Base-by-base conservation (phyloP, 1,140 invertebrate genomes). In the Drosophila aff. region DNA sequence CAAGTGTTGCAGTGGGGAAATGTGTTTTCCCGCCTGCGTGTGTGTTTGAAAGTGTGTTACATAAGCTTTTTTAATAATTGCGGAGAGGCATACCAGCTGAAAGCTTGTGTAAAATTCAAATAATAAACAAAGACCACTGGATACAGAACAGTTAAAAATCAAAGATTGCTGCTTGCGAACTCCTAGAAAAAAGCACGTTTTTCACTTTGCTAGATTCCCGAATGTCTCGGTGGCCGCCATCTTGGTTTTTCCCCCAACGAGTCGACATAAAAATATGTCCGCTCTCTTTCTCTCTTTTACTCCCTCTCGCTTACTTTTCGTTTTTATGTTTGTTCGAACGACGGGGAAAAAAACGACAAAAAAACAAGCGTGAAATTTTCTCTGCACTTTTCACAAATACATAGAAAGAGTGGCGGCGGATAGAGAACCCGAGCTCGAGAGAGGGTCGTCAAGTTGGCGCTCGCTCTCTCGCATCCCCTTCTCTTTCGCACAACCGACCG, bases 1-100 rank as follows among this genome's bases (percentile, higher is more conserved):
- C 85, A 89, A 89, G 85, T 89, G 79, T 90, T 89, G 85, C 75
- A 85, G 81, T 85, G 76, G 77, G 75, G 77, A 78, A 84, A 26
- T 40, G 21, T 76, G 60, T 77, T 74, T 77, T 62, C 33, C 44
- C 38, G 28, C 31, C 47, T 44, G 49, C 26, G 47, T 64, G 46
- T 62, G 49, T 62, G 31, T 46, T 50, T 74, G 79, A 3, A 23
- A 38, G 36, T 59, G 61, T 60, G 79, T 89, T 89, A 89, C 86
- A 89, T 89, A 89, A 89, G 85, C 85, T 91, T 89, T 87, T 90
- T 61, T 62, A 21, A 21, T 57, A 85, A 85, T 76, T 81, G 40
- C 50, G 60, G 23, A 36, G 40, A 26, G 74, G 68, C 47, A 49
- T 65, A 58, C 47, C 43, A 75, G 73, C 21, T 33, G 1, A 86